A percentile compares a stretch with the other conserved stretches of the same genome.
Evolutionary conservation across 2,113 vertebrate genomes (phyloP).

Genomic region (Pterocles burchelli): DNA sequence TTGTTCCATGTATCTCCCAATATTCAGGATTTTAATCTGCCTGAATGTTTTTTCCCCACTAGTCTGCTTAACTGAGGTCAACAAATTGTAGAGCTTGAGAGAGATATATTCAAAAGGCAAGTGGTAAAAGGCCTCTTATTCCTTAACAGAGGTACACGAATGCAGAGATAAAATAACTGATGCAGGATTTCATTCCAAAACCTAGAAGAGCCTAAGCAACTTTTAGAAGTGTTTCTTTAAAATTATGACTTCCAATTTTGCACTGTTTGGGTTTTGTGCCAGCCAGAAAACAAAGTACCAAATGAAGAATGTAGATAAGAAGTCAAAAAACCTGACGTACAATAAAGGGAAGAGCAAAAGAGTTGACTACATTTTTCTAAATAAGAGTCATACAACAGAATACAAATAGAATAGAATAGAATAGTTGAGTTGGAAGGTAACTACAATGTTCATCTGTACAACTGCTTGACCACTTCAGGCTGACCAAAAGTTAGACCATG

Average conservation of each 20-base stretch:
- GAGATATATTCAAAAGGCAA: constrained; percentile 7
- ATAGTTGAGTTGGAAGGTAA: too few relatives aligned
- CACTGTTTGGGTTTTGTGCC: neutral
- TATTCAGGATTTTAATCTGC: neutral
- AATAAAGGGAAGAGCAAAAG: neutral
- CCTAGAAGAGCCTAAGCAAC: neutral
- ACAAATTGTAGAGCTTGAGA: neutral
- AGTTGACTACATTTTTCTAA: neutral
- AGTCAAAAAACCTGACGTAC: neutral
- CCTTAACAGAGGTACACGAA: neutral
- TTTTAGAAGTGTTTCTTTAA: neutral
- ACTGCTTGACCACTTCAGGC: neutral
- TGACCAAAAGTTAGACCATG: neutral
- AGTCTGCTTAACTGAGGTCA: neutral
- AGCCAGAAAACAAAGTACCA: neutral
- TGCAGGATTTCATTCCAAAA: neutral
- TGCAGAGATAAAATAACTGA: neutral
- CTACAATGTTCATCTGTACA: neutral
- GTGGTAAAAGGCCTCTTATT: neutral
- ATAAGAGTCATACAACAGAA: neutral
- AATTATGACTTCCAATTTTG: neutral
- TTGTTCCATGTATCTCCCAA: neutral
- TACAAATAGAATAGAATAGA: neutral
- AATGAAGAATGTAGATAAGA: neutral
- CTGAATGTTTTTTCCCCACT: neutral